Base-by-base conservation (phyloP, 2,797 vertebrate genomes). In the Enteromius paludinosus region DNA sequence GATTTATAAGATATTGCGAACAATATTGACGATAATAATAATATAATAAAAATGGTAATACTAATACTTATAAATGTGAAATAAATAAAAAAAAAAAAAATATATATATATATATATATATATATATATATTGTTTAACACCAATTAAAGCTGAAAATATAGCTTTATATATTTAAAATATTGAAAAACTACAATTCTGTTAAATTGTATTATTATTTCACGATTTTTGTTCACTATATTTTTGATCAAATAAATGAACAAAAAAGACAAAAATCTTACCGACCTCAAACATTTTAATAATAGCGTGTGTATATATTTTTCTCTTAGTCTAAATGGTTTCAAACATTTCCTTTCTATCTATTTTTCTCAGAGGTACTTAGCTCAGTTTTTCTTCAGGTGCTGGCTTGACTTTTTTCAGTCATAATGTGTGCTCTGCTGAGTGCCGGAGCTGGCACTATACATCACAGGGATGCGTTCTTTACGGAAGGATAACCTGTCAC, bases 401-500 rank as follows among this genome's bases (percentile, higher is more conserved):
- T 54, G 45, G 62, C 18, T 49, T 38, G 18, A 18, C 69, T 33
- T 83, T 84, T 73, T 45, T 68, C n/a, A 33, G 62, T 74, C 12
- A 25, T 28, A 35, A 82, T 56, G 7, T 66, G 62, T 59, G 61
- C 23, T 33, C 17, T 47, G n/a, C 38, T 77, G 52, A 10, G 71
- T 61, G 52, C 43, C 18, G 1, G 52, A 35, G 47, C 80, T 49
- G 45, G 33, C 56, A 52, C 47, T 71, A 41, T 72, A 85, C 33
- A 65, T 73, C 23, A 65, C 61, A 82, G 79, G 25, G 62, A 82
- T 52, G 65, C 65, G 33, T 49, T 82, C 33, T 35, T 78, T 79
- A 72, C 20, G 47, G 71, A 47, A 73, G 28, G 78, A 85, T 49
- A 52, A 49, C 71, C 73, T 84, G 59, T 61, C 68, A 77, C 71